These are phyloP conservation scores for Cephus nigrinus DNA, from an alignment of 2,888 invertebrate species.

Conservation along the genomic window DNA sequence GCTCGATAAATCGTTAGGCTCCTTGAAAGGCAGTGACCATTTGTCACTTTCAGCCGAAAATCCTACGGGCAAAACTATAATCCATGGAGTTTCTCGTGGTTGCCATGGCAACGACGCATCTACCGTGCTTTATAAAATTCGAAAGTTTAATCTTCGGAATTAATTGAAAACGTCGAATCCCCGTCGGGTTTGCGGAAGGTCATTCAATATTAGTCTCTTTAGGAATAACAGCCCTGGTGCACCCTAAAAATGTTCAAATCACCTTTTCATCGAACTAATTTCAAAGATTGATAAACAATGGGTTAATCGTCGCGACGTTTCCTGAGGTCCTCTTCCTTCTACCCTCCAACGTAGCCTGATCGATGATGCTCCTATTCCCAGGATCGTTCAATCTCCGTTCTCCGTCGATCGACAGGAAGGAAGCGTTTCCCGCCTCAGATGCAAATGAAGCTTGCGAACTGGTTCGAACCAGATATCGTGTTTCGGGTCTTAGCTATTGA, in stretches of 20 bases:
- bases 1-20: slow-evolving; percentile 2
- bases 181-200: not conserved
- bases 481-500: not conserved
- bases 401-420: not conserved
- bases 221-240: not conserved
- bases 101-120: not conserved
- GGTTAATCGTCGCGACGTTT: not conserved
- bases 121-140: not conserved
- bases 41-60: not conserved
- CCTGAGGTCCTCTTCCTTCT: not conserved
- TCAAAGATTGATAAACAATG: not conserved
- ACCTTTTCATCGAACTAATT: not conserved
- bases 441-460: slow-evolving; percentile 27
- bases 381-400: not conserved
- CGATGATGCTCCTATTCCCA: not conserved
- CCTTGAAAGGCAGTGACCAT: not conserved
- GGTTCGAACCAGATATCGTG: slow-evolving; percentile 28
- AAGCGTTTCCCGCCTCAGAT: slow-evolving; percentile 16
- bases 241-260: not conserved
- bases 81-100: not conserved
- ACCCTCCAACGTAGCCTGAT: not conserved
- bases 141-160: not conserved
- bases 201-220: not conserved
- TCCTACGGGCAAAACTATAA: not conserved
- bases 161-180: not conserved